Evolutionary conservation across 2,113 vertebrate genomes (phyloP).

Genomic region (Zosterops lateralis): DNA sequence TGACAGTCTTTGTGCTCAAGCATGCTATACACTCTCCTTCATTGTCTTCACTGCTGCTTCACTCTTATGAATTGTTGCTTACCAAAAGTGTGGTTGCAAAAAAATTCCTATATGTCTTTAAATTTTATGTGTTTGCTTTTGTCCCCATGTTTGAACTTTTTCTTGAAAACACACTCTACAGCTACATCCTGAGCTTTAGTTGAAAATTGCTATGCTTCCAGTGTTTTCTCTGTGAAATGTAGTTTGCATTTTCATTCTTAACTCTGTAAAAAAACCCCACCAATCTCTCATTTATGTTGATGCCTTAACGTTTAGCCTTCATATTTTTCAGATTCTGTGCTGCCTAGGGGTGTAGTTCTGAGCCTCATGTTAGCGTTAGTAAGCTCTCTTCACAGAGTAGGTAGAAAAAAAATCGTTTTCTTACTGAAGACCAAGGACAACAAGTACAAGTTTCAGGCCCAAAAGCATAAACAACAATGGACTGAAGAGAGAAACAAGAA

Average conservation of each 20-base stretch:
- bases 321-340: not conserved
- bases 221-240: not conserved
- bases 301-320: not conserved
- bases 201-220: not conserved
- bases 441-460: not conserved
- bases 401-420: not conserved
- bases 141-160: not conserved
- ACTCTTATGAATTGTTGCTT: not conserved
- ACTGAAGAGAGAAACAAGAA: not conserved
- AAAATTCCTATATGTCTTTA: not conserved
- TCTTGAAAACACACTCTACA: not conserved
- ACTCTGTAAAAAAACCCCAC: not conserved
- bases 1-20: not conserved
- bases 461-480: not conserved
- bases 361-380: not conserved
- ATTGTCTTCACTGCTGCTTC: not conserved
- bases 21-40: rapidly evolving
- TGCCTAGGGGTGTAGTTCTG: not conserved
- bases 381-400: not conserved
- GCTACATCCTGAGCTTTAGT: not conserved
- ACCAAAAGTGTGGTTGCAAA: not conserved
- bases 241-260: not conserved
- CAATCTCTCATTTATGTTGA: not conserved
- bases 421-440: not conserved
- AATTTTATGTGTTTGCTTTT: not conserved